Evolutionary conservation across 2,797 vertebrate genomes (phyloP).

Genomic region (Tapera naevia): DNA sequence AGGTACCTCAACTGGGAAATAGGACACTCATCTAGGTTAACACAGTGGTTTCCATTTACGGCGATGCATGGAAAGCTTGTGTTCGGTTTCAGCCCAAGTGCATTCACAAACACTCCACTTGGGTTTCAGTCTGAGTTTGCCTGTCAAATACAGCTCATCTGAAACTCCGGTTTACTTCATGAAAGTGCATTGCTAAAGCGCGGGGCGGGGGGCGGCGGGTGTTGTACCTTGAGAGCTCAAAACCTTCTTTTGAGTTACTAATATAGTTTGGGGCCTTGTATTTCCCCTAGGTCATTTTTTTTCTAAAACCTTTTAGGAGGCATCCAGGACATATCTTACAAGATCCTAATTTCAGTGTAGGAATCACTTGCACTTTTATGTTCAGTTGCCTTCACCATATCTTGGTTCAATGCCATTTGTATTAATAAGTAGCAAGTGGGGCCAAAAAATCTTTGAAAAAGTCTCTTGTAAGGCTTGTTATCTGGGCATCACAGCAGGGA

Average conservation of each 20-base stretch:
- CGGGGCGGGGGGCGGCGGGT: background rate
- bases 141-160: background rate
- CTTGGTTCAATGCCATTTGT: background rate
- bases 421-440: background rate
- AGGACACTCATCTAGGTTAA: conserved; percentile 19
- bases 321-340: background rate
- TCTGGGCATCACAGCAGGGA: background rate
- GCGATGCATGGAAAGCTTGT: conserved; percentile 43
- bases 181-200: conserved; percentile 11
- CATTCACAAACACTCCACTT: background rate
- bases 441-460: conserved; percentile 19
- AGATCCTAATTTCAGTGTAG: background rate
- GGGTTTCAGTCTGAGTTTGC: conserved; percentile 46
- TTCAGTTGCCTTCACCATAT: background rate
- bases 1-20: background rate
- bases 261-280: background rate
- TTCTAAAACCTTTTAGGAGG: background rate
- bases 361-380: background rate
- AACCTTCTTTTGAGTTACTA: background rate
- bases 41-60: background rate
- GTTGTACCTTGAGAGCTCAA: background rate
- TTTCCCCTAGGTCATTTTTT: background rate
- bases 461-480: background rate
- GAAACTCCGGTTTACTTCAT: conserved; percentile 29
- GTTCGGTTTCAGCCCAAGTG: conserved; percentile 50